Conservation (phyloP, 2,113 vertebrate species). For the Lophura nycthemera region DNA sequence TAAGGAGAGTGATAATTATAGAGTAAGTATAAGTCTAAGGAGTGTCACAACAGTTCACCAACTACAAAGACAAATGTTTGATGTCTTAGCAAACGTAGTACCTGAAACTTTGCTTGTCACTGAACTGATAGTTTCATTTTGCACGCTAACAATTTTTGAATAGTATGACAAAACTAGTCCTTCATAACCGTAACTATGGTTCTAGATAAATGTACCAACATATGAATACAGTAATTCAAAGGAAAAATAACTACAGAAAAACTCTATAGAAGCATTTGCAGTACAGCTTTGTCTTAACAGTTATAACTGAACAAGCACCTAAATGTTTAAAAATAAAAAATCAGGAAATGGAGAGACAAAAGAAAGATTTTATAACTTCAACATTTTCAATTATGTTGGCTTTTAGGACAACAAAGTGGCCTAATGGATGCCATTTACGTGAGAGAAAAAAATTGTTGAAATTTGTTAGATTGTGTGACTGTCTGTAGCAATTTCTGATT, state of each 20-base stretch:
- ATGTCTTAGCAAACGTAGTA: background rate
- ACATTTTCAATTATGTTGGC: background rate
- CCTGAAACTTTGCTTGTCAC: background rate
- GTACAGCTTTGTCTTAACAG: background rate
- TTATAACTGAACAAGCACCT: background rate
- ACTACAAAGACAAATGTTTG: background rate
- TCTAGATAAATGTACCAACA: background rate
- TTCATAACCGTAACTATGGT: background rate
- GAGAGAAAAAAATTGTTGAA: background rate
- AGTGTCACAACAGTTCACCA: background rate
- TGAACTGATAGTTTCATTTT: background rate
- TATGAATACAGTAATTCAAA: background rate
- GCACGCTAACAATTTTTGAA: background rate
- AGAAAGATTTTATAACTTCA: background rate
- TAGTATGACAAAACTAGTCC: background rate
- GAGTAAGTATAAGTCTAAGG: background rate
- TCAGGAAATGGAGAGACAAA: background rate
- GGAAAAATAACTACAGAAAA: background rate
- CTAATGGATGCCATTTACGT: background rate
- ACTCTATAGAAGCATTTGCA: background rate
- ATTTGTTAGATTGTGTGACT: background rate
- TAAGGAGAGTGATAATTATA: background rate
- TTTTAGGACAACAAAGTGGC: background rate
- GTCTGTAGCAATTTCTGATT: background rate
- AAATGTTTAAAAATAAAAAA: background rate